Evolutionary conservation across 92 coral and sea anemone genomes (phyloP).

Genomic region (Chrysogorgia sp.): DNA sequence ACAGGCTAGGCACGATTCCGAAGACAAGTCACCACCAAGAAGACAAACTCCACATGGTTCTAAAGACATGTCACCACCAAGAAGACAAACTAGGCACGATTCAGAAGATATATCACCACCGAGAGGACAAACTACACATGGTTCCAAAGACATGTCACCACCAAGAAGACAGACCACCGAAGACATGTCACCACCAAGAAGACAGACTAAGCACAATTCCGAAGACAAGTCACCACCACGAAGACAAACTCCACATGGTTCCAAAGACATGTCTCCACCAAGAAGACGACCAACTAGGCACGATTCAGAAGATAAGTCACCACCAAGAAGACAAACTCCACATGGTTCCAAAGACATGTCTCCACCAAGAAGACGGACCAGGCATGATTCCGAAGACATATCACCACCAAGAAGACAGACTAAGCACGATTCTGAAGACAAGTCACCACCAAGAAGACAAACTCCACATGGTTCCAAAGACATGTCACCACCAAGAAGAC

Average conservation of each 20-base stretch:
- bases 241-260: constrained; percentile 47
- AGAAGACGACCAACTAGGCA: no score
- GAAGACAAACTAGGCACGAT: constrained; percentile 26
- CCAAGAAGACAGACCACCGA: constrained; percentile 53
- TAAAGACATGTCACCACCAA: no score
- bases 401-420: constrained; percentile 59
- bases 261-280: constrained; percentile 70
- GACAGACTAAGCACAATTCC: no score
- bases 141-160: constrained; percentile 72
- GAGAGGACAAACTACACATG: constrained; percentile 40
- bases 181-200: constrained; percentile 55
- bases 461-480: constrained; percentile 64
- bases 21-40: constrained; percentile 85
- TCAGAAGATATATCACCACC: constrained; percentile 48
- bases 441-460: constrained; percentile 46
- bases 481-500: constrained; percentile 65
- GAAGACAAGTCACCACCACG: constrained; percentile 47
- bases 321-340: constrained; percentile 38
- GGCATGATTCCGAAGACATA: constrained; percentile 46
- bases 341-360: constrained; percentile 71
- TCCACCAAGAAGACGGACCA: constrained; percentile 62
- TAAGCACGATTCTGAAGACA: constrained; percentile 35
- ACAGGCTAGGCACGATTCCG: constrained; percentile 58
- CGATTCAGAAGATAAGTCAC: constrained; percentile 44
- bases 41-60: no score